phyloP scores from a whole-genome alignment of 1,140 invertebrate species.

The Sarcophaga bullata region DNA sequence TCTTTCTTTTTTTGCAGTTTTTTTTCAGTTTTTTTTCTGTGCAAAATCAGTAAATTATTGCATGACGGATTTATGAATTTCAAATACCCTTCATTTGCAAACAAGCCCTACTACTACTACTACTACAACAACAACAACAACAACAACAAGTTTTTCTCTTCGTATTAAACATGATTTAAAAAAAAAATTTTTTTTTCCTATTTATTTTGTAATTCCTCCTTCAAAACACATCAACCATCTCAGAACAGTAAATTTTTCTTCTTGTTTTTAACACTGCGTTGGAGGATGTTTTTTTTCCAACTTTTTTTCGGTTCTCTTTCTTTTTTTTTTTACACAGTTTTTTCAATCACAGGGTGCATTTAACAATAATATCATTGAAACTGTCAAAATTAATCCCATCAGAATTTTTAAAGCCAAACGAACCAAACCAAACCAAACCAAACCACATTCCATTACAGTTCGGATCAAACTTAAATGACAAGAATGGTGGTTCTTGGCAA shows the following conservation, averaged over 20 bases:
- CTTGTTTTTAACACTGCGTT: background rate
- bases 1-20: background rate
- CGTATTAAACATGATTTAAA: constrained; percentile 9
- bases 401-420: constrained; percentile 31
- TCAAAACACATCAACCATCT: constrained; percentile 29
- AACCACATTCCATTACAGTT: constrained; percentile 44
- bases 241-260: constrained; percentile 29
- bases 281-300: constrained; percentile 5
- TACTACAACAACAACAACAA: too few species aligned
- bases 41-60: constrained; percentile 12
- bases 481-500: background rate
- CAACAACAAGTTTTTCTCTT: background rate
- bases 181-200: background rate
- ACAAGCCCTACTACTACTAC: background rate
- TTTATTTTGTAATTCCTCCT: background rate
- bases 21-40: constrained; percentile 13
- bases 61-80: constrained; percentile 33
- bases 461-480: constrained; percentile 48
- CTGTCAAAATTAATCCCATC: constrained; percentile 63
- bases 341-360: constrained; percentile 52
- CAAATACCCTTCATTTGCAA: constrained; percentile 30
- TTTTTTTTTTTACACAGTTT: background rate
- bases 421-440: too few species aligned
- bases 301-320: background rate
- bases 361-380: constrained; percentile 64